Evolutionary conservation across 1,140 invertebrate species (phyloP), one percentile per base, ranked within the genome.

Genomic region (Drosophila sp.): DNA sequence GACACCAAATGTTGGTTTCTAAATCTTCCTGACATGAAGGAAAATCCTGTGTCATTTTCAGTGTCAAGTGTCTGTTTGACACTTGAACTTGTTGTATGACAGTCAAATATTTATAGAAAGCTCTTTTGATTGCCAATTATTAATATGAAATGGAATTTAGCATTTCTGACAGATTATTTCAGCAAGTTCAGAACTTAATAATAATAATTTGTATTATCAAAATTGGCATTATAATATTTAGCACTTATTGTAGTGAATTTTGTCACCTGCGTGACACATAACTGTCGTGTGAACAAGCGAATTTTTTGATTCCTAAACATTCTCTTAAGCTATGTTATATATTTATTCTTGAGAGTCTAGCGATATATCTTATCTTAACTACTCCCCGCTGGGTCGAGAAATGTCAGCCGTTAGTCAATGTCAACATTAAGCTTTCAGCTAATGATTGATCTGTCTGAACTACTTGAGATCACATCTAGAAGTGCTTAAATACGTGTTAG

Each of bases 1-100:
- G 83, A 89, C 79, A 76, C 76, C 77, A 76, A 86, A 71, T 87
- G 79, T 80, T 66, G 83, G 79, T 71, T 83, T 79, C 83, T 89
- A 89, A 79, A 89, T 79, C 72, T 62, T 51, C 64, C 32, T 46
- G 50, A 36, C 72, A 62, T 38, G 51, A 59, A 58, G 56, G 27
- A 63, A 80, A 78, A 72, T 61, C 62, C 27, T 18, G 41, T 29
- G 58, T 14, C 41, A 21, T 29, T 59, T 69, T 75, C 70, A 82
- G 57, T 75, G 80, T 78, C 69, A 75, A 74, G 59, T 64, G 16
- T 45, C 27, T 61, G 16, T 45, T 18, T 61, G 56, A 69, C 65
- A 61, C 45, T 69, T 61, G 25, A 27, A 43, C 62, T 64, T 53
- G 40, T 29, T 53, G 29, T 53, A 8, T 53, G 54, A 40, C 56